These are phyloP conservation scores for Sula dactylatra DNA, from an alignment of 2,113 vertebrate genomes.

Conservation along the genomic window DNA sequence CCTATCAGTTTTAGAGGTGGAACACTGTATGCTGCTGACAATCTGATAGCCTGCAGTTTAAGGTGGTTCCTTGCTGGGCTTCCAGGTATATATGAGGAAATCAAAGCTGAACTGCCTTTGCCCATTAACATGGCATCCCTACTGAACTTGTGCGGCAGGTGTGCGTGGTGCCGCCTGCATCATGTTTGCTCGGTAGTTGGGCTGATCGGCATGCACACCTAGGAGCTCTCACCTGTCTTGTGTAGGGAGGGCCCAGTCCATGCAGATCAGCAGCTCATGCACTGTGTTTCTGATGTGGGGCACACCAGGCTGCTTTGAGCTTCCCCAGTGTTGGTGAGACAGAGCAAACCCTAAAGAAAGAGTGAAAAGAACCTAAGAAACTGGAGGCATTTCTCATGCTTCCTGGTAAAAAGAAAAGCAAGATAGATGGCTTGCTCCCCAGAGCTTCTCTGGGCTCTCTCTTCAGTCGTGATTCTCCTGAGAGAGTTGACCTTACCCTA, in stretches of 20 bases:
- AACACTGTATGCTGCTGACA: not conserved
- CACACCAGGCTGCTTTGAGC: not conserved
- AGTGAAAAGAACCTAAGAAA: not conserved
- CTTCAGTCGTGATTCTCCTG: not conserved
- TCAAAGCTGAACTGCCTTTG: not conserved
- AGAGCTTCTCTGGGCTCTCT: not conserved
- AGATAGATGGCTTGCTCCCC: not conserved
- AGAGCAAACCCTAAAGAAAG: not conserved
- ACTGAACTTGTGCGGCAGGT: not conserved
- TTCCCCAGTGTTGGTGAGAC: not conserved
- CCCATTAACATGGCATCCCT: not conserved
- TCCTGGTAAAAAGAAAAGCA: not conserved
- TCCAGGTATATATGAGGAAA: not conserved
- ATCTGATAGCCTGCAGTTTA: not conserved
- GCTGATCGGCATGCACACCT: accelerated
- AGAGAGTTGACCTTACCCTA: not conserved
- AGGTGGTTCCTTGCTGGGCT: not conserved
- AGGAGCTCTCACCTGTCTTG: not conserved
- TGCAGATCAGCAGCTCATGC: not conserved
- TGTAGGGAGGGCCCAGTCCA: not conserved
- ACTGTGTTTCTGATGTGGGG: not conserved
- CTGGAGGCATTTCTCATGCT: not conserved
- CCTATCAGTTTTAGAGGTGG: not conserved
- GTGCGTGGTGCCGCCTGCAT: not conserved
- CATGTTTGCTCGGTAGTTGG: not conserved